phyloP scores from a whole-genome alignment of 2,888 invertebrate species.

The Rhagonycha fulva region DNA sequence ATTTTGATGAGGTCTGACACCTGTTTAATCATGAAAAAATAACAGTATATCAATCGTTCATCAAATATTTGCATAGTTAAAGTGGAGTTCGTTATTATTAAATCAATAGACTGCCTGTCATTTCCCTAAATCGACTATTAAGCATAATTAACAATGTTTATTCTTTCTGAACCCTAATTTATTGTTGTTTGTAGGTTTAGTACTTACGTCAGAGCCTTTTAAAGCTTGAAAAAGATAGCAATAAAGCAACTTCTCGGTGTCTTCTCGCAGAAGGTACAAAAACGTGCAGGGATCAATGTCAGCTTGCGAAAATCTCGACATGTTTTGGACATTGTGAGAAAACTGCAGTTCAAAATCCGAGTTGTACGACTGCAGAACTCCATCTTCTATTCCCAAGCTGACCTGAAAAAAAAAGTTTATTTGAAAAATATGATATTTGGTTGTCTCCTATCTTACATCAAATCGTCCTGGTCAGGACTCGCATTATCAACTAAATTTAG shows the following conservation, averaged over 20 bases:
- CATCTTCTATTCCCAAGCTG: conserved; percentile 73
- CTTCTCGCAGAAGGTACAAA: conserved; percentile 75
- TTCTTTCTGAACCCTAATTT: not conserved
- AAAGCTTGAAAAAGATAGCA: conserved; percentile 74
- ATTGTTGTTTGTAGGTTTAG: not conserved
- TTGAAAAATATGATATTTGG: not conserved
- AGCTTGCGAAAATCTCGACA: conserved; percentile 58
- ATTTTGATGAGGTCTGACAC: not conserved
- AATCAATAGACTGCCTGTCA: conserved; percentile 22
- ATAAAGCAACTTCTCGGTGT: conserved; percentile 72
- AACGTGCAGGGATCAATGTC: conserved; percentile 59
- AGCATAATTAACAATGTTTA: not conserved
- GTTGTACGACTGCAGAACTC: conserved; percentile 70
- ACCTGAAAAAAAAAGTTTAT: conserved; percentile 59
- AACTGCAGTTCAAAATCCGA: conserved; percentile 72
- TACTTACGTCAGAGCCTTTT: conserved; percentile 70
- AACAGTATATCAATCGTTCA: not conserved
- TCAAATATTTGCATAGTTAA: conserved; percentile 1
- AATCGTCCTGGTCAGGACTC: not conserved
- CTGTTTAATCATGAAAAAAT: not conserved
- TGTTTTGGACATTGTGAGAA: conserved; percentile 66
- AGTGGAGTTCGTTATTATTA: conserved; percentile 1
- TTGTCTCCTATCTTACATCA: not conserved
- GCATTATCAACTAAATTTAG: not conserved
- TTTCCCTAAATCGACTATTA: conserved; percentile 1